Evolutionary conservation across 2,888 invertebrate species (phyloP).

Genomic region (Alloscopus bannaensis): DNA sequence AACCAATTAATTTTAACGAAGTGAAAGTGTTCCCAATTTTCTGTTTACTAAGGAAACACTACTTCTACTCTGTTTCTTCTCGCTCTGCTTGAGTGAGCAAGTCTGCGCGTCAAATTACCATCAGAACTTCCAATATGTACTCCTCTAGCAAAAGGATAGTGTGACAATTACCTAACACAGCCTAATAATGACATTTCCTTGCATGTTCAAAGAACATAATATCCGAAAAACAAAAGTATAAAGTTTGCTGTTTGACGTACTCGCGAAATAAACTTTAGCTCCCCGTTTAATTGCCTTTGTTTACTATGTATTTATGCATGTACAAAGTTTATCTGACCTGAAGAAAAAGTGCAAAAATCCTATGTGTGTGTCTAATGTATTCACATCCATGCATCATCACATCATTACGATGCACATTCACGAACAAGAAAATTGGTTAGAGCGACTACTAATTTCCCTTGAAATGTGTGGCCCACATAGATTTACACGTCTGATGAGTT

Average conservation of each 20-base stretch:
- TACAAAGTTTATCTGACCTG: not conserved
- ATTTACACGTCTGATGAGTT: not conserved
- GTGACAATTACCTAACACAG: conserved; percentile 4
- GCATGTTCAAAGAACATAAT: no score
- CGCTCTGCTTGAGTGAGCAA: no score
- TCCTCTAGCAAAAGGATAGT: conserved; percentile 3
- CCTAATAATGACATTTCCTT: conserved; percentile 14
- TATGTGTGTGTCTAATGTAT: no score
- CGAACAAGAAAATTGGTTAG: not conserved
- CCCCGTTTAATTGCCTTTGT: not conserved
- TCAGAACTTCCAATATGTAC: no score
- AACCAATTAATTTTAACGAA: conserved; percentile 5
- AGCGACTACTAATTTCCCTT: conserved; percentile 7
- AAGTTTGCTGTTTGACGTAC: not conserved
- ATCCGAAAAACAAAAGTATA: not conserved
- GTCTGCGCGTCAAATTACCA: no score
- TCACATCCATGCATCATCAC: not conserved
- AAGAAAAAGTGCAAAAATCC: not conserved
- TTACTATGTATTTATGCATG: not conserved
- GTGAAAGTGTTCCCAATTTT: no score
- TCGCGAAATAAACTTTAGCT: not conserved
- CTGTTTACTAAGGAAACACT: no score
- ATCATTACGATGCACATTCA: not conserved
- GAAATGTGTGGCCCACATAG: conserved; percentile 4
- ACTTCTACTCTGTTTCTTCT: no score